Evolutionary conservation across 2,888 invertebrate genomes (phyloP).

Genomic region (Gortyna flavago): DNA sequence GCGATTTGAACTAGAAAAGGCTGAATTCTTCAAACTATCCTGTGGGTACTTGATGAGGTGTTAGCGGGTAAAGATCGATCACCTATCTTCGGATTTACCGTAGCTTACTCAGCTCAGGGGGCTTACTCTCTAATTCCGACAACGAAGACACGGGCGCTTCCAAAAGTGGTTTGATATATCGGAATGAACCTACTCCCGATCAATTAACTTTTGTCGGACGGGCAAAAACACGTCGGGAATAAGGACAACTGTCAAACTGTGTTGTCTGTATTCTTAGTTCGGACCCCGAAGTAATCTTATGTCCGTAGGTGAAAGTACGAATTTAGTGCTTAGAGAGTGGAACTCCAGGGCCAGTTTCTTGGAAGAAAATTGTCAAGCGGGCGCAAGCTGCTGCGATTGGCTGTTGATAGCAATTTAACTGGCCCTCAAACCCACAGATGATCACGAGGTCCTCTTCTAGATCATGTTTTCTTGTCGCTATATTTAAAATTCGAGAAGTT

Average conservation of each 20-base stretch:
- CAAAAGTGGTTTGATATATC: too few relatives aligned
- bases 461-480: neutral
- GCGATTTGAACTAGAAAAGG: constrained; percentile 28
- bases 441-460: neutral
- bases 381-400: neutral
- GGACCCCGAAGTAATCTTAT: too few relatives aligned
- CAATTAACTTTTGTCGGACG: too few relatives aligned
- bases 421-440: neutral
- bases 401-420: too few relatives aligned
- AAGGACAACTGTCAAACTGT: too few relatives aligned
- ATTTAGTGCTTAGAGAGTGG: too few relatives aligned
- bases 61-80: neutral
- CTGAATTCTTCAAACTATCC: neutral
- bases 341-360: neutral
- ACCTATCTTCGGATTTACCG: neutral
- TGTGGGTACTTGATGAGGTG: neutral
- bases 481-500: neutral
- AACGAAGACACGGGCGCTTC: too few relatives aligned
- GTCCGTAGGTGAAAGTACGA: too few relatives aligned
- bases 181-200: too few relatives aligned
- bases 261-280: too few relatives aligned
- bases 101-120: neutral
- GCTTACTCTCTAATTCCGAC: neutral
- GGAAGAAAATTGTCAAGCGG: neutral
- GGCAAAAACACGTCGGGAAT: too few relatives aligned